phyloP scores from a whole-genome alignment of 1,140 invertebrate species.

The Diorhabda carinulata region DNA sequence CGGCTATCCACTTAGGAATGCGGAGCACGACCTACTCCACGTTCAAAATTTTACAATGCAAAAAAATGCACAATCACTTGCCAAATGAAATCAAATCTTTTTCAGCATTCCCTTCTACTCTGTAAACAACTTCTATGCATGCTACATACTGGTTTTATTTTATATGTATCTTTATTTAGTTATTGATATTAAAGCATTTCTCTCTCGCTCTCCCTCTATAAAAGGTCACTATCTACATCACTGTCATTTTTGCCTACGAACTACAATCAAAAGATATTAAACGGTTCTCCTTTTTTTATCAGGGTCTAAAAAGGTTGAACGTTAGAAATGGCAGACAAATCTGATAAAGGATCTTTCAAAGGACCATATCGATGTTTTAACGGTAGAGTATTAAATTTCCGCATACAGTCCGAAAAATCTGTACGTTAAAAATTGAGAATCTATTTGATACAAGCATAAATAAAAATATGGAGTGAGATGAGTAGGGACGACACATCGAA shows the following conservation, averaged over 20 bases:
- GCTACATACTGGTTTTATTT: background rate
- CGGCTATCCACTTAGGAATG: too few species aligned
- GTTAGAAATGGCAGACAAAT: slow-evolving; percentile 16
- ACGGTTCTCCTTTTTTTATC: slow-evolving; percentile 10
- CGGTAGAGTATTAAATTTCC: slow-evolving; percentile 1
- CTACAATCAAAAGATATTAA: slow-evolving; percentile 8
- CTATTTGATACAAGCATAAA: slow-evolving; percentile 2
- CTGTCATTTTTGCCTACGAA: too few species aligned
- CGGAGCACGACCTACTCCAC: too few species aligned
- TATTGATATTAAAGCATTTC: too few species aligned
- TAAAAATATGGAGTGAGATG: background rate
- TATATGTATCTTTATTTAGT: too few species aligned
- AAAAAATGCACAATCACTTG: too few species aligned
- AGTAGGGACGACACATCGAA: background rate
- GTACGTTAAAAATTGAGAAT: background rate
- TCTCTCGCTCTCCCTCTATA: too few species aligned
- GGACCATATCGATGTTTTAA: slow-evolving; percentile 12
- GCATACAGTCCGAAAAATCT: background rate
- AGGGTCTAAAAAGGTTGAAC: background rate
- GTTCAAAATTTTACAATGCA: too few species aligned
- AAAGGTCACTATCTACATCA: too few species aligned
- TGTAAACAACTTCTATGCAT: too few species aligned
- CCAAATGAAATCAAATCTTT: too few species aligned
- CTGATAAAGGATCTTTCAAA: slow-evolving; percentile 6
- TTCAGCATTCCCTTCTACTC: too few species aligned